phyloP scores from a whole-genome alignment of 2,888 invertebrate genomes.

The Bugula neritina region DNA sequence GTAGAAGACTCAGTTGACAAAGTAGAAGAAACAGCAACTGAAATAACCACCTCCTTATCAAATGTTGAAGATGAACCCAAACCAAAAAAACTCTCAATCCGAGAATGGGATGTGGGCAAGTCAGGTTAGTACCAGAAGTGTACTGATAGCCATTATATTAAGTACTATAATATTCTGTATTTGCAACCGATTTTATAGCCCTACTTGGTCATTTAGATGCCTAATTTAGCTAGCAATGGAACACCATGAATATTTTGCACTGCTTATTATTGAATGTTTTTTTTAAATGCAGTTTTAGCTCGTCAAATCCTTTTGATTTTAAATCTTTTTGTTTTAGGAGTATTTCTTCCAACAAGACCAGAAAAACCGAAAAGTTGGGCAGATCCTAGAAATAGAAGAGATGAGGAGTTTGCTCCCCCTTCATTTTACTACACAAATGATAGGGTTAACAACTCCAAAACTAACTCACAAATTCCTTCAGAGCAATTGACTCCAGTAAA shows the following conservation, averaged over 20 bases:
- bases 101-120: conserved; percentile 47
- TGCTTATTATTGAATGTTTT: too few species aligned
- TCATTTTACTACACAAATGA: conserved; percentile 17
- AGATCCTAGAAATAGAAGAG: conserved; percentile 7
- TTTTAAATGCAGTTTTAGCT: too few species aligned
- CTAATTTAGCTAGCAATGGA: too few species aligned
- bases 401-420: conserved; percentile 23
- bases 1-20: not conserved
- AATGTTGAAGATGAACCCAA: not conserved
- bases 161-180: too few species aligned
- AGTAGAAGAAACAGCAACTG: not conserved
- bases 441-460: too few species aligned
- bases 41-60: not conserved
- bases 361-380: conserved; percentile 1
- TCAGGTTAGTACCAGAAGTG: conserved; percentile 36
- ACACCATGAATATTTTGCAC: too few species aligned
- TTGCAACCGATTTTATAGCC: too few species aligned
- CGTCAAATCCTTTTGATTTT: too few species aligned
- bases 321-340: not conserved
- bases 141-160: too few species aligned
- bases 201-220: too few species aligned
- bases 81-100: conserved; percentile 29
- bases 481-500: too few species aligned
- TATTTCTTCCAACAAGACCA: conserved; percentile 4
- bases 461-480: too few species aligned